These are phyloP conservation scores for Pogonomyrmex barbatus DNA, from an alignment of 1,140 invertebrate genomes.

Conservation along the genomic window DNA sequence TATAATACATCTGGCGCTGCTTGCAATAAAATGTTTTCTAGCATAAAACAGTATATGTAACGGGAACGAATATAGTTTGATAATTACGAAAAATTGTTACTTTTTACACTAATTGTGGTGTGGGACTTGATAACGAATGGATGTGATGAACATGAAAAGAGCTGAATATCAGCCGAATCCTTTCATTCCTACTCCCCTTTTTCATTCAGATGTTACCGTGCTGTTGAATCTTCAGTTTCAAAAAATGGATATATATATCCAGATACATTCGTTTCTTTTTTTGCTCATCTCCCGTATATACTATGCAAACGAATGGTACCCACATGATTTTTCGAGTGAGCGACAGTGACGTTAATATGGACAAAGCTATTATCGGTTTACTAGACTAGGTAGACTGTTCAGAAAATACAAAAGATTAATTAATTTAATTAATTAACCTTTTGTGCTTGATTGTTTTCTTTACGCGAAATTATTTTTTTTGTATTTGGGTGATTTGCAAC, in stretches of 20 bases:
- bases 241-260: constrained; percentile 53
- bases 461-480: constrained; percentile 16
- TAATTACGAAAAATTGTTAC: constrained; percentile 59
- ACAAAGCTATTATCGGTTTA: constrained; percentile 57
- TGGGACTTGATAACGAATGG: constrained; percentile 51
- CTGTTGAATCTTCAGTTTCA: constrained; percentile 61
- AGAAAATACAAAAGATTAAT: constrained; percentile 58
- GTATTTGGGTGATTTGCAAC: constrained; percentile 19
- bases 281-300: not conserved
- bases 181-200: constrained; percentile 42
- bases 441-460: constrained; percentile 25
- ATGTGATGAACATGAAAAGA: constrained; percentile 54
- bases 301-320: not conserved
- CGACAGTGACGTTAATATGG: constrained; percentile 57
- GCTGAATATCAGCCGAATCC: constrained; percentile 40
- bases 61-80: constrained; percentile 33
- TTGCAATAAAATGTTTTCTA: constrained; percentile 30
- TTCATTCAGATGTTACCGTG: constrained; percentile 54
- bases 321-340: constrained; percentile 45
- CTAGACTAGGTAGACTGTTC: constrained; percentile 40
- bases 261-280: constrained; percentile 33
- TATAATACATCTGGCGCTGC: not conserved
- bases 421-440: constrained; percentile 53
- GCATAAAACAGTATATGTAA: not conserved
- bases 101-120: constrained; percentile 30